phyloP scores from a whole-genome alignment of 1,140 invertebrate species.

The Druon quercuslanigerum region DNA sequence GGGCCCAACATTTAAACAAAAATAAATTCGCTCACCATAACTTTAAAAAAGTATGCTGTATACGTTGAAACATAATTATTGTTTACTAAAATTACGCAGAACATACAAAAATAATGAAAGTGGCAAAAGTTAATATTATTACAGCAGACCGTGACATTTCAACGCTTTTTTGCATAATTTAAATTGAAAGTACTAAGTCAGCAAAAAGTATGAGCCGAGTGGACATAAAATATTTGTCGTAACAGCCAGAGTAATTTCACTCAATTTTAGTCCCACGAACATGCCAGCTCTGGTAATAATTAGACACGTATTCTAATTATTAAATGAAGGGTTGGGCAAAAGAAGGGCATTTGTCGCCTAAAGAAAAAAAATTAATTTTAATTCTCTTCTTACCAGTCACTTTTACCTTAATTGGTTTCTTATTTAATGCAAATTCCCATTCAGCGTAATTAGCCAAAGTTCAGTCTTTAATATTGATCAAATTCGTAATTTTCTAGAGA shows the following conservation, averaged over 20 bases:
- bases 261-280: background rate
- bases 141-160: too few relatives aligned
- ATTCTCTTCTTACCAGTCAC: background rate
- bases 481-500: background rate
- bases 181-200: too few relatives aligned
- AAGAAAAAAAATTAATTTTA: background rate
- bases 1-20: too few relatives aligned
- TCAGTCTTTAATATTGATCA: background rate
- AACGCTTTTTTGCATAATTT: too few relatives aligned
- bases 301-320: conserved; percentile 8
- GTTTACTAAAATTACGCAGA: too few relatives aligned
- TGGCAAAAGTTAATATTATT: too few relatives aligned
- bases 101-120: too few relatives aligned
- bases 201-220: background rate
- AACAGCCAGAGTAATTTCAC: too few relatives aligned
- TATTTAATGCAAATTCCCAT: background rate
- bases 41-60: too few relatives aligned
- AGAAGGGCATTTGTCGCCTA: background rate
- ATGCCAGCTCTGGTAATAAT: background rate
- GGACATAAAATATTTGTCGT: background rate
- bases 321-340: conserved; percentile 1
- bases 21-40: too few relatives aligned
- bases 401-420: background rate
- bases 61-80: too few relatives aligned
- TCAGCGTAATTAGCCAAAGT: background rate